phyloP scores from a whole-genome alignment of 2,113 vertebrate genomes.

The Hemiscyllium ocellatum region DNA sequence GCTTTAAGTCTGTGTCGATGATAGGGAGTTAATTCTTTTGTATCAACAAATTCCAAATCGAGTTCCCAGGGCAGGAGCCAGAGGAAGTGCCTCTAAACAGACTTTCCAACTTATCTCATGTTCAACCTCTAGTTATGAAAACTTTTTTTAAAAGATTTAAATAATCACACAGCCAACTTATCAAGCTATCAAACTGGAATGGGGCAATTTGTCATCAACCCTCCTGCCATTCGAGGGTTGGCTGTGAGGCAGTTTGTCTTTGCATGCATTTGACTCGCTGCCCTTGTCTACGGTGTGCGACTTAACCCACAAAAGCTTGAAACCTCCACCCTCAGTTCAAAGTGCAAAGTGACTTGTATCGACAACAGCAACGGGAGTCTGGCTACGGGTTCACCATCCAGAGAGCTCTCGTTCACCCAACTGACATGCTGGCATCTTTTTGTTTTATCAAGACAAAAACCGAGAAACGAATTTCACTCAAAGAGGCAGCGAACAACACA shows the following conservation, averaged over 20 bases:
- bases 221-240: neutral
- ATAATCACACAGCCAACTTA: neutral
- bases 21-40: neutral
- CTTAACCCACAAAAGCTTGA: neutral
- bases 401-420: neutral
- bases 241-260: neutral
- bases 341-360: too few relatives aligned
- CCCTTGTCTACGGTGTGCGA: neutral
- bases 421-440: neutral
- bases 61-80: neutral
- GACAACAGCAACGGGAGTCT: neutral
- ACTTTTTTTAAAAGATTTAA: neutral
- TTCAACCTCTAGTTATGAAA: neutral
- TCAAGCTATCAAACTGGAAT: neutral
- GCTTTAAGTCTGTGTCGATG: too few relatives aligned
- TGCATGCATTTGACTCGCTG: neutral
- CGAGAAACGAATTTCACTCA: neutral
- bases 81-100: neutral
- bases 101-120: neutral
- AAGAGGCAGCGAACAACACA: neutral
- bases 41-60: neutral
- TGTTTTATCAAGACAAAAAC: neutral
- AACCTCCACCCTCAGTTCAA: neutral
- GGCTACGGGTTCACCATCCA: neutral
- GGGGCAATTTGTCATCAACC: neutral